Conservation (phyloP, 2,113 vertebrate genomes). For the Lophochroa leadbeateri region DNA sequence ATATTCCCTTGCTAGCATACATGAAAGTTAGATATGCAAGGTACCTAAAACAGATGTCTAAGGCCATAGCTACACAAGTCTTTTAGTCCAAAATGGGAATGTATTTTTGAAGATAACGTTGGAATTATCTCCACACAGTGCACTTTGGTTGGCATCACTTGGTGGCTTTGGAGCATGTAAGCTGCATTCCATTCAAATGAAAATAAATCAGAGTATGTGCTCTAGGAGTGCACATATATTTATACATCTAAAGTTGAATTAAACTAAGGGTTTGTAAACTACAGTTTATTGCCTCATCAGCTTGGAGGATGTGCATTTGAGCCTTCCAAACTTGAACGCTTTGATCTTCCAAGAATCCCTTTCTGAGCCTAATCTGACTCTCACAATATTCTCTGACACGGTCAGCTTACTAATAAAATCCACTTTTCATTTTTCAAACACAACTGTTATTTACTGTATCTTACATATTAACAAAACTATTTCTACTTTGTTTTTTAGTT, state of each 20-base stretch:
- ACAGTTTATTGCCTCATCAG: background rate
- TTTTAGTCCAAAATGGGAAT: background rate
- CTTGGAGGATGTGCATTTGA: background rate
- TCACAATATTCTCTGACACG: background rate
- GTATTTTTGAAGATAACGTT: background rate
- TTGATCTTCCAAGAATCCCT: background rate
- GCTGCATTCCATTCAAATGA: background rate
- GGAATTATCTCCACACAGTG: fast-evolving
- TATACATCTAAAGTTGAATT: background rate
- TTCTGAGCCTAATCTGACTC: background rate
- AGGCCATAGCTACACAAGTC: background rate
- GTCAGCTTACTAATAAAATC: background rate
- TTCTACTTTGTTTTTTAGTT: background rate
- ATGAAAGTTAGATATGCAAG: background rate
- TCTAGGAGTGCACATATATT: background rate
- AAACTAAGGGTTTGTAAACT: background rate
- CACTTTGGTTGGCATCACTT: background rate
- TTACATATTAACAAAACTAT: background rate
- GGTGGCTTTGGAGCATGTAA: background rate
- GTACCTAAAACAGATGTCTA: background rate
- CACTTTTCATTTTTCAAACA: background rate
- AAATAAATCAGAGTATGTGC: background rate
- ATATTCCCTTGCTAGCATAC: background rate
- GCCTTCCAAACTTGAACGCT: background rate
- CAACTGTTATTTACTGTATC: background rate